Conservation (phyloP, 2,797 vertebrate species). For the Esox lucius region DNA sequence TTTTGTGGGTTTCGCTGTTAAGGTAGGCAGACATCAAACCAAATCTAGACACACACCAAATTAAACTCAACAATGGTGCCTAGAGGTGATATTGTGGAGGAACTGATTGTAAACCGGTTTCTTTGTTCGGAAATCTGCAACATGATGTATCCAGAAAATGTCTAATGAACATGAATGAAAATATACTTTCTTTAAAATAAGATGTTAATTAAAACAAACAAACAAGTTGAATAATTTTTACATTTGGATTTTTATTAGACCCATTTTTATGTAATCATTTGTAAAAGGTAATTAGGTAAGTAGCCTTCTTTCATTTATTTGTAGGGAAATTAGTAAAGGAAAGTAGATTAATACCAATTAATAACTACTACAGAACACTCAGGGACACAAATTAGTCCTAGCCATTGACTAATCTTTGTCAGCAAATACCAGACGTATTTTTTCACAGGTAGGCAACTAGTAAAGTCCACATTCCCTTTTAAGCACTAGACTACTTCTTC, state of each 20-base stretch:
- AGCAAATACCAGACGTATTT: background rate
- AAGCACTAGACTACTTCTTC: background rate
- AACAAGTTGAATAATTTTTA: background rate
- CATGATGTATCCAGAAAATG: background rate
- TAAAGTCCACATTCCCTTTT: background rate
- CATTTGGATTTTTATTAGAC: background rate
- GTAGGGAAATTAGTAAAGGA: background rate
- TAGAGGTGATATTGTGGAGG: background rate
- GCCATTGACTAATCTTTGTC: too few species aligned
- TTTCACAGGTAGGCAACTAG: background rate
- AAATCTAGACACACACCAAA: background rate
- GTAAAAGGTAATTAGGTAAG: background rate
- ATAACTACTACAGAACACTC: background rate
- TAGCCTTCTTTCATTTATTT: background rate
- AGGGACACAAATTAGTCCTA: background rate
- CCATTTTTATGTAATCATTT: background rate
- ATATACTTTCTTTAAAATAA: background rate
- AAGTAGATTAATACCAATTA: background rate
- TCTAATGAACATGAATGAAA: background rate
- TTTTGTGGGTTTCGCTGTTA: too few species aligned
- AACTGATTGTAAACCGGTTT: constrained; percentile 5
- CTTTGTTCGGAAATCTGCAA: constrained; percentile 2
- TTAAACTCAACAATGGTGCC: background rate
- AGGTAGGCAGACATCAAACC: too few species aligned
- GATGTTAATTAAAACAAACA: background rate